These are phyloP conservation scores for Platycnemis pennipes DNA, from an alignment of 2,888 invertebrate species.

Conservation along the genomic window DNA sequence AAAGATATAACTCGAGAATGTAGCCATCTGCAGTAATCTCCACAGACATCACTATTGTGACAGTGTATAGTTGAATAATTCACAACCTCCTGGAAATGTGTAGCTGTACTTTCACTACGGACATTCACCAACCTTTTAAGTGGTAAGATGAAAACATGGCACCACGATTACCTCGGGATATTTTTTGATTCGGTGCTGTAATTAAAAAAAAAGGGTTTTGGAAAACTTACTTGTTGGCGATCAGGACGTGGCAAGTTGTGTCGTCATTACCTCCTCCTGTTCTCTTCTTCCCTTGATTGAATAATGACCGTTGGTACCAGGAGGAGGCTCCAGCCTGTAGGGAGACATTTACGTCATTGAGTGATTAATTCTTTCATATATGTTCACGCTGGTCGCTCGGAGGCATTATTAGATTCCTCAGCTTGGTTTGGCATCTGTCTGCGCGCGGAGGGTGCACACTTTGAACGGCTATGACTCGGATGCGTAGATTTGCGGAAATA, in stretches of 20 bases:
- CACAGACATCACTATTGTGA: no score
- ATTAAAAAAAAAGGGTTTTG: no score
- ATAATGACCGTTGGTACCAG: no score
- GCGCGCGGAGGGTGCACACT: background rate
- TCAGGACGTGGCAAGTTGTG: background rate
- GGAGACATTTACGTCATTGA: background rate
- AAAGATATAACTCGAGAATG: no score
- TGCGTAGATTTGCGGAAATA: slow-evolving; percentile 42
- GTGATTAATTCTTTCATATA: background rate
- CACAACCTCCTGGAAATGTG: no score
- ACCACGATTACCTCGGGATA: no score
- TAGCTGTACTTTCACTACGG: no score
- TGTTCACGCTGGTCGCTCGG: background rate
- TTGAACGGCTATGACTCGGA: background rate
- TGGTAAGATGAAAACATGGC: no score
- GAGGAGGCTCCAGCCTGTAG: background rate
- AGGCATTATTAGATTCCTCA: background rate
- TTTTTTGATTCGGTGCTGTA: no score
- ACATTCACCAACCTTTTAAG: no score
- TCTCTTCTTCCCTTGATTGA: background rate
- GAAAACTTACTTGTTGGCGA: background rate
- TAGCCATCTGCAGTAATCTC: no score
- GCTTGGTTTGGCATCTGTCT: background rate
- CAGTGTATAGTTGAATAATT: no score
- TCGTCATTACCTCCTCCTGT: background rate